Evolutionary conservation across 2,113 vertebrate genomes (phyloP), one percentile per base, ranked within the genome.

Genomic region (Nyctibius bracteatus): DNA sequence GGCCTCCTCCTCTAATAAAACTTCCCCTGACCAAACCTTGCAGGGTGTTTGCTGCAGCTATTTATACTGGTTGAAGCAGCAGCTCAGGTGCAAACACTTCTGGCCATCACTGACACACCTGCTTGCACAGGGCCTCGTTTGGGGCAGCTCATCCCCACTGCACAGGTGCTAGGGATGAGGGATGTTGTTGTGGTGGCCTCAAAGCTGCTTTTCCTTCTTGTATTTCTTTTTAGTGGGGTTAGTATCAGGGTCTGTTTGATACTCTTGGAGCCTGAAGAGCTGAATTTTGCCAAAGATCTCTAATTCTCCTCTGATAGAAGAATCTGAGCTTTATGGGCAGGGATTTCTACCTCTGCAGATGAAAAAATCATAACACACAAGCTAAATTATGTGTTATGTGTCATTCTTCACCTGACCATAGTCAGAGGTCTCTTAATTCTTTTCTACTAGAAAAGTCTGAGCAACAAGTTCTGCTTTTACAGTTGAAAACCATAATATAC

Each of bases 61-160:
- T 79, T 96, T 87, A 52, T 49, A 70, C 19, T 20, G 88, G 31
- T 62, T 51, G 19, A 39, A 88, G 83, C 13, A 75, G 91, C 75
- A 75, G 90, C 93, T 68, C 83, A 87, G 96, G 82, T 94, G 95
- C 89, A 79, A 77, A 44, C 90, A 78, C 52, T 35, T 86, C 92
- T 72, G 97, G 88, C 81, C 94, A 66, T 88, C 86, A 75, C 91
- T 43, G 88, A 57, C 96, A 93, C 94, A 93, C 92, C 91, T 88
- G 84, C 35, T 39, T 28, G 37, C 57, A 5, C 49, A 19, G 33
- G 52, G 47, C 35, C 88, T 66, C 68, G 57, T 83, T 82, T 92
- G 86, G 87, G 74, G 75, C 73, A 24, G 52, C 87, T 87, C 72
- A 28, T 95, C 57, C 86, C 71, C 6, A 15, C 5, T 8, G 28